Evolutionary conservation across 2,888 invertebrate species (phyloP).

Genomic region (Monochamus alternatus): DNA sequence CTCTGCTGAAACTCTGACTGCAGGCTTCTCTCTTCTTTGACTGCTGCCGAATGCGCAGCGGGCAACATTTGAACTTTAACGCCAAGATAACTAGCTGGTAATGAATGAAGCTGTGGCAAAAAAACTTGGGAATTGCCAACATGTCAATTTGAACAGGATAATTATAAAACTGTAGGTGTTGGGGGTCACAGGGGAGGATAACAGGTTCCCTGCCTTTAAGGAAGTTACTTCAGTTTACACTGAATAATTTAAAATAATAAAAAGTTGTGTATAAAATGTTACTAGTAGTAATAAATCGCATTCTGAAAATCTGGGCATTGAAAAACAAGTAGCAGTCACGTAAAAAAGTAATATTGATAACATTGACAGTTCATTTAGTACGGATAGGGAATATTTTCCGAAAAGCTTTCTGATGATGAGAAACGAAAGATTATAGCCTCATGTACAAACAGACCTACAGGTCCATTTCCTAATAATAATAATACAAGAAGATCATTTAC

Average conservation of each 20-base stretch:
- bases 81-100: too few relatives aligned
- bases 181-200: neutral
- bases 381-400: neutral
- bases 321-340: constrained; percentile 6
- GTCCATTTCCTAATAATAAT: constrained; percentile 11
- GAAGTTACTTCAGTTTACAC: neutral
- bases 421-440: constrained; percentile 11
- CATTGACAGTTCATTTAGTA: constrained; percentile 13
- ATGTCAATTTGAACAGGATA: constrained; percentile 6
- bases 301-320: neutral
- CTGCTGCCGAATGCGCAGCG: too few relatives aligned
- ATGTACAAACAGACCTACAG: constrained; percentile 4
- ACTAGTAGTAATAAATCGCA: neutral
- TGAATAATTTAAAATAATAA: neutral
- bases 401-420: constrained; percentile 4
- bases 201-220: neutral
- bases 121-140: neutral
- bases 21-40: too few relatives aligned
- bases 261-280: constrained; percentile 9
- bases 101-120: neutral
- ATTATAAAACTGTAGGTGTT: neutral
- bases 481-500: constrained; percentile 13
- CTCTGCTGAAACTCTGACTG: too few relatives aligned
- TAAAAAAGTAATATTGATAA: neutral
- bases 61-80: too few relatives aligned